A percentile compares a stretch with the other conserved stretches of the same genome.
Conservation (phyloP, 2,888 invertebrate species). For the Sinotaia quadrata region DNA sequence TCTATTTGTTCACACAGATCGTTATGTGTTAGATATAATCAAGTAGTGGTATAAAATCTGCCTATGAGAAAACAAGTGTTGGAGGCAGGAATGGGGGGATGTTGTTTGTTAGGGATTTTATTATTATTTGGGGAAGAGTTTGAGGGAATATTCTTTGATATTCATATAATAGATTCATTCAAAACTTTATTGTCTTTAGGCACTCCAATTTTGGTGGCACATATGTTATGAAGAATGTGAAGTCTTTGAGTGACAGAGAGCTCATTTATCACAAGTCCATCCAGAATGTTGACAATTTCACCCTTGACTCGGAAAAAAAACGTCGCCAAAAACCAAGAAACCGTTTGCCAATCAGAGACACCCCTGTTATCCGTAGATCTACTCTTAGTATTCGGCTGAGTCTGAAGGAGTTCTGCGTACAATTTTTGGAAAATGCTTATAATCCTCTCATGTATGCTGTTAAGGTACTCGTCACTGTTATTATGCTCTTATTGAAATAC, state of each 20-base stretch:
- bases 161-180: no score
- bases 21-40: no score
- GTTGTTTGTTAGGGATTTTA: no score
- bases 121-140: no score
- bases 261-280: constrained; percentile 89
- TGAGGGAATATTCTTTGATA: no score
- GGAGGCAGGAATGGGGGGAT: no score
- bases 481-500: no score
- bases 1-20: no score
- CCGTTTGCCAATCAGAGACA: constrained; percentile 79
- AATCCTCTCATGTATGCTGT: constrained; percentile 92
- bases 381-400: constrained; percentile 90
- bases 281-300: constrained; percentile 82
- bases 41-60: no score
- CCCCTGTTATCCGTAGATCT: constrained; percentile 82
- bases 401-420: constrained; percentile 91
- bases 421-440: constrained; percentile 92
- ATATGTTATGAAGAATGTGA: constrained; percentile 91
- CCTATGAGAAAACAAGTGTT: no score
- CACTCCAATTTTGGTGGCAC: constrained; percentile 96
- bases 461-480: constrained; percentile 77
- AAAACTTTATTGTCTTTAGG: constrained; percentile 75
- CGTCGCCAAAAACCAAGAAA: constrained; percentile 83
- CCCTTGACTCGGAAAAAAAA: constrained; percentile 83
- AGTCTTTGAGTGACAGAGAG: constrained; percentile 90